These are phyloP conservation scores for Altica lythri DNA, from an alignment of 2,888 invertebrate species.

Conservation along the genomic window DNA sequence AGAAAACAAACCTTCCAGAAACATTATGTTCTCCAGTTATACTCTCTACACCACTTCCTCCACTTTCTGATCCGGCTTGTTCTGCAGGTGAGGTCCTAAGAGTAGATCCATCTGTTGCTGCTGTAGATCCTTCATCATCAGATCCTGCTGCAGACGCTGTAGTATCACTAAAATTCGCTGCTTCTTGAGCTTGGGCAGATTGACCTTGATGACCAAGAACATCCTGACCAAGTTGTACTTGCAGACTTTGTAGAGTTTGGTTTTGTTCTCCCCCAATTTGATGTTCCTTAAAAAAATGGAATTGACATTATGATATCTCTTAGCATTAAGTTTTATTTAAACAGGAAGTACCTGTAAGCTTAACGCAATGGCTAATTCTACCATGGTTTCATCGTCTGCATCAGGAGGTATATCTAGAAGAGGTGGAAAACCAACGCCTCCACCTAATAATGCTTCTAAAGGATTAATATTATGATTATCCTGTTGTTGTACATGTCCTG, in stretches of 20 bases:
- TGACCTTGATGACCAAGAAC: slow-evolving; percentile 39
- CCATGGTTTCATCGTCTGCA: slow-evolving; percentile 96
- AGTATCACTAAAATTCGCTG: slow-evolving; percentile 76
- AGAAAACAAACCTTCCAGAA: slow-evolving; percentile 62
- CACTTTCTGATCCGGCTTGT: slow-evolving; percentile 68
- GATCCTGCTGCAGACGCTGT: slow-evolving; percentile 89
- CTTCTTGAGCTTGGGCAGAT: slow-evolving; percentile 54
- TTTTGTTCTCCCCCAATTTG: slow-evolving; percentile 61
- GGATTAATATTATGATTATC: slow-evolving; percentile 51
- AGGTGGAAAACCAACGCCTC: slow-evolving; percentile 70
- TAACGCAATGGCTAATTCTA: slow-evolving; percentile 92
- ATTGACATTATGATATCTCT: too few relatives aligned
- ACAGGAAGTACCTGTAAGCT: slow-evolving; percentile 83
- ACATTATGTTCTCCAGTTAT: slow-evolving; percentile 84
- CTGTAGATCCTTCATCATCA: slow-evolving; percentile 92
- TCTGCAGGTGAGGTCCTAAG: slow-evolving; percentile 84
- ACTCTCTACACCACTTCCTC: slow-evolving; percentile 90
- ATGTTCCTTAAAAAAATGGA: slow-evolving; percentile 64
- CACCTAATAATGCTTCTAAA: slow-evolving; percentile 59
- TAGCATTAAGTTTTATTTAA: too few relatives aligned
- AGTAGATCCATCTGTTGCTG: slow-evolving; percentile 93
- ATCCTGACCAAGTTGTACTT: slow-evolving; percentile 51
- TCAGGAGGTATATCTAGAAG: slow-evolving; percentile 90
- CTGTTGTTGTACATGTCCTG: slow-evolving; percentile 33
- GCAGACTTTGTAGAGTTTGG: slow-evolving; percentile 57